Evolutionary conservation across 92 coral and sea anemone species (phyloP).

Genomic region (Actinostola sp.): DNA sequence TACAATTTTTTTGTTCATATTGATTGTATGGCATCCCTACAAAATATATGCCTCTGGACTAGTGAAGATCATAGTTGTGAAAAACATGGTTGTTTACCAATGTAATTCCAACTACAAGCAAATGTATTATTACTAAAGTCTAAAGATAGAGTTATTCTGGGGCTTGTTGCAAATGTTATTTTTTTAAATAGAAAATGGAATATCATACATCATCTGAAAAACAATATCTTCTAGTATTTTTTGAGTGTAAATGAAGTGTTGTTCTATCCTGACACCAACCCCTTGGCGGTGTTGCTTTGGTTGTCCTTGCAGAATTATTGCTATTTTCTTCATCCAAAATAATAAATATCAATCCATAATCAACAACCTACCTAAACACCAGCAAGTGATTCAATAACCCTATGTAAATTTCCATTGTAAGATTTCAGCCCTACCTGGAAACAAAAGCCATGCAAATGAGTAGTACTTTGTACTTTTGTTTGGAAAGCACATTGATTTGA

Average conservation of each 20-base stretch:
- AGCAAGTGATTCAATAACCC: background rate
- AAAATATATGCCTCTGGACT: background rate
- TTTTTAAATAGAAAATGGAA: no score
- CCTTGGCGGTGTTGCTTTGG: no score
- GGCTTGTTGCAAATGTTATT: no score
- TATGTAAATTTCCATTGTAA: background rate
- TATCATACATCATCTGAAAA: no score
- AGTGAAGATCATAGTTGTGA: background rate
- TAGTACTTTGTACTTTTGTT: conserved; percentile 1
- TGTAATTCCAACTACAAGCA: background rate
- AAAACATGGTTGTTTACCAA: background rate
- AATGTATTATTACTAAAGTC: no score
- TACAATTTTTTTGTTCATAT: conserved; percentile 10
- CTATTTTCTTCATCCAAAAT: no score
- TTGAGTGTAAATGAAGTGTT: background rate
- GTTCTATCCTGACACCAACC: no score
- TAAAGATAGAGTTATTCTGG: no score
- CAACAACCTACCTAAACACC: no score
- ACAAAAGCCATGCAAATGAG: conserved; percentile 29
- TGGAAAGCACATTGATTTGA: conserved; percentile 8
- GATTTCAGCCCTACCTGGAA: conserved; percentile 1
- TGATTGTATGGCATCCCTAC: background rate
- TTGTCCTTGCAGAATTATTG: no score
- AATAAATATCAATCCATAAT: no score
- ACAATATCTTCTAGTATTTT: background rate